Evolutionary conservation across 2,888 invertebrate genomes (phyloP).

Genomic region (Seira ritae): DNA sequence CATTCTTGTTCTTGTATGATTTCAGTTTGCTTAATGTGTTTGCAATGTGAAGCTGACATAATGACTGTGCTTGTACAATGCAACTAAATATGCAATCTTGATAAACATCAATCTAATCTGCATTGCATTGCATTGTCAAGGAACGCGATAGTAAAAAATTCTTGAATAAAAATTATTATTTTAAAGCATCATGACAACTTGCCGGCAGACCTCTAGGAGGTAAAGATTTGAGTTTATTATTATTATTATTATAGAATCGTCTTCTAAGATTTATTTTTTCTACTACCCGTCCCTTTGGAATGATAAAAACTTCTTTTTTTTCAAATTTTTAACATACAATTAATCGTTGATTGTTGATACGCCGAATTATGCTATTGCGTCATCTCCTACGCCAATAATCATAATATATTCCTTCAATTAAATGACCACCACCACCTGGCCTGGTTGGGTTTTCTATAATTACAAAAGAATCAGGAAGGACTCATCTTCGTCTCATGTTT

Average conservation of each 20-base stretch:
- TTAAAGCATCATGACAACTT: background rate
- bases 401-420: background rate
- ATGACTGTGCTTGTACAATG: background rate
- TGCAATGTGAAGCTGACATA: background rate
- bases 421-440: background rate
- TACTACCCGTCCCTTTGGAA: background rate
- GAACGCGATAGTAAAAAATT: too few relatives aligned
- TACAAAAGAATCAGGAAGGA: background rate
- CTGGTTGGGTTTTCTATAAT: constrained; percentile 1
- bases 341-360: too few relatives aligned
- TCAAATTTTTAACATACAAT: background rate
- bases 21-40: too few relatives aligned
- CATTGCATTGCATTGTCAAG: too few relatives aligned
- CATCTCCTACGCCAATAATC: background rate
- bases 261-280: background rate
- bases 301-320: background rate
- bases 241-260: background rate
- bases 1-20: background rate
- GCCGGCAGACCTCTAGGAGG: background rate
- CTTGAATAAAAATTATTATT: too few relatives aligned
- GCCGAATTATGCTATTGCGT: background rate
- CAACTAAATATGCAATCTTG: background rate
- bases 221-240: background rate
- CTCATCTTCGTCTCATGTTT: background rate
- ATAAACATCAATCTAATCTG: too few relatives aligned